Percentiles rank a stretch among this genome's conserved stretches.
These are phyloP conservation scores for Megathymus violae DNA, from an alignment of 1,140 invertebrate genomes.

Conservation along the genomic window DNA sequence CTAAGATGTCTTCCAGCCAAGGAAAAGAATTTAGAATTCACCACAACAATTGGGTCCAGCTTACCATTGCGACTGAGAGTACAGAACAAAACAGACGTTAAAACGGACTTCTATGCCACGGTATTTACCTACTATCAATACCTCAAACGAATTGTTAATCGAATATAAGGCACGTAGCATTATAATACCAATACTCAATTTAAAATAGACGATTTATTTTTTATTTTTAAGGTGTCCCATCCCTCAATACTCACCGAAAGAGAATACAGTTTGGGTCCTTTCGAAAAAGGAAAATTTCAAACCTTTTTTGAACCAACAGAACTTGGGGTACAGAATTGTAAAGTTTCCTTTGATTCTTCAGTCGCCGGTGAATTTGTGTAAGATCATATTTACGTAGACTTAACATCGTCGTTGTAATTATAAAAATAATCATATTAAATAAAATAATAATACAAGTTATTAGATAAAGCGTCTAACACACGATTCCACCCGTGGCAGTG, in stretches of 20 bases:
- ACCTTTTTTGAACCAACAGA: slow-evolving; percentile 68
- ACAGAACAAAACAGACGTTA: slow-evolving; percentile 62
- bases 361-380: slow-evolving; percentile 72
- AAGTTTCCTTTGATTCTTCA: slow-evolving; percentile 60
- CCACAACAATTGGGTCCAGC: slow-evolving; percentile 54
- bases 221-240: slow-evolving; percentile 53
- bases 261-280: slow-evolving; percentile 55
- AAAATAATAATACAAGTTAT: too few species aligned
- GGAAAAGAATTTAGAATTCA: slow-evolving; percentile 62
- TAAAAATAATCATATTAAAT: too few species aligned
- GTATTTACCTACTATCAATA: too few species aligned
- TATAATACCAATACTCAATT: too few species aligned
- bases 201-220: slow-evolving; percentile 1
- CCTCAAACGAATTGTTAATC: too few species aligned
- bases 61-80: slow-evolving; percentile 62
- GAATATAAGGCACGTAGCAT: too few species aligned
- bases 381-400: slow-evolving; percentile 34
- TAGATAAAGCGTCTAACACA: too few species aligned
- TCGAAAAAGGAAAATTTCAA: slow-evolving; percentile 70
- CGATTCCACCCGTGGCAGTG: too few species aligned
- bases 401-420: not conserved
- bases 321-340: slow-evolving; percentile 59
- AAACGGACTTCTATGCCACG: slow-evolving; percentile 52
- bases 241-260: slow-evolving; percentile 62
- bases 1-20: slow-evolving; percentile 70